These are phyloP conservation scores for Erythrocercus mccallii DNA, from an alignment of 2,113 vertebrate species.

Conservation along the genomic window DNA sequence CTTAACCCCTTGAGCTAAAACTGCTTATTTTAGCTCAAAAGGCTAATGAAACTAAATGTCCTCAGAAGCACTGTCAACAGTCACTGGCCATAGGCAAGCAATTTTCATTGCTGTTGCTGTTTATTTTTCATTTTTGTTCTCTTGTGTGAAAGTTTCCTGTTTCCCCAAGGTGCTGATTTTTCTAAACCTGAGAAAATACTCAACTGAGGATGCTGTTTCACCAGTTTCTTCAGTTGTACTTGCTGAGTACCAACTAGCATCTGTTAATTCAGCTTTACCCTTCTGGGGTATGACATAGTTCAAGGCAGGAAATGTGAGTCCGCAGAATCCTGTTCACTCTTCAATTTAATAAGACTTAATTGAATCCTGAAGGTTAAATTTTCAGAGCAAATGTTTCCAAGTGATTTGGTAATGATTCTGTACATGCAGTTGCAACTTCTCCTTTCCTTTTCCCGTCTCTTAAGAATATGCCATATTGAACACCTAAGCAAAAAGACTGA, in stretches of 20 bases:
- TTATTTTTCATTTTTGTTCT: not conserved
- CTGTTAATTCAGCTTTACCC: not conserved
- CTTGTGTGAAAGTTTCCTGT: not conserved
- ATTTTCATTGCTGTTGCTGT: not conserved
- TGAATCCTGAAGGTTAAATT: not conserved
- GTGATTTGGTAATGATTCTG: not conserved
- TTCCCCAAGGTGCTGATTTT: not conserved
- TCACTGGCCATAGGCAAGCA: not conserved
- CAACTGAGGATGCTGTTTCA: not conserved
- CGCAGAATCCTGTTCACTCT: not conserved
- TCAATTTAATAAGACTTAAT: not conserved
- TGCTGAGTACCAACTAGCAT: not conserved
- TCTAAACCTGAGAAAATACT: not conserved
- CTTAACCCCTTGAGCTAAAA: not conserved
- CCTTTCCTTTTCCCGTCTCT: not conserved
- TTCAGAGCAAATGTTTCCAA: not conserved
- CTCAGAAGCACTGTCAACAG: not conserved
- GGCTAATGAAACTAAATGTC: not conserved
- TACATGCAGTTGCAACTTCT: not conserved
- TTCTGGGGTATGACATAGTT: not conserved
- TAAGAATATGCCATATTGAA: not conserved
- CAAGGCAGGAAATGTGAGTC: not conserved
- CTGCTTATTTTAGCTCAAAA: not conserved
- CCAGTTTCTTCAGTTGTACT: not conserved
- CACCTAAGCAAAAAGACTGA: not conserved